Conservation (phyloP, 2,888 invertebrate genomes). For the Oegoconia quadripuncta region DNA sequence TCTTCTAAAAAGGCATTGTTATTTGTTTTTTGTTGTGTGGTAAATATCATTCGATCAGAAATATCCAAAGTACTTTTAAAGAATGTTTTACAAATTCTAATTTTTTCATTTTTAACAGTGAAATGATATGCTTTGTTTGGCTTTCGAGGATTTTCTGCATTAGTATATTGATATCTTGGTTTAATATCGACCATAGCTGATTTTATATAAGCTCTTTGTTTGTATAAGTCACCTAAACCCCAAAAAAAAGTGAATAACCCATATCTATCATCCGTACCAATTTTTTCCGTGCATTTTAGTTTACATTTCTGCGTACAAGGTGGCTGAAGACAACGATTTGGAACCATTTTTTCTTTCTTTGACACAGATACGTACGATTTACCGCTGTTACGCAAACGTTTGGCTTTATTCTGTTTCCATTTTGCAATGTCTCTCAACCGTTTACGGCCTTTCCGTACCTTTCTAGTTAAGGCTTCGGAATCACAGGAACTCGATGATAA, state of each 20-base stretch:
- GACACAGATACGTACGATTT: no score
- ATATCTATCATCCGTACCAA: constrained; percentile 3
- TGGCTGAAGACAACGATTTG: constrained; percentile 3
- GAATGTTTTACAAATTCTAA: constrained; percentile 19
- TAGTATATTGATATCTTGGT: constrained; percentile 11
- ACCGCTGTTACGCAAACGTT: no score
- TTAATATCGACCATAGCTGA: constrained; percentile 7
- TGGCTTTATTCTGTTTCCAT: constrained; percentile 15
- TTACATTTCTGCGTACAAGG: constrained; percentile 9
- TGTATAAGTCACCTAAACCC: constrained; percentile 2
- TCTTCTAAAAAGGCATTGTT: constrained; percentile 10
- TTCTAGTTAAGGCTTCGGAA: not conserved
- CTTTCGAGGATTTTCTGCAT: constrained; percentile 5
- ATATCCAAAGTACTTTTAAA: constrained; percentile 19
- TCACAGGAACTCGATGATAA: no score
- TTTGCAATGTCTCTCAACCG: constrained; percentile 7
- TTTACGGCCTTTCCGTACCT: constrained; percentile 7
- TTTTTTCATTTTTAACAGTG: constrained; percentile 4
- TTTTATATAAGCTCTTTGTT: constrained; percentile 2
- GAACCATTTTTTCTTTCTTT: constrained; percentile 13
- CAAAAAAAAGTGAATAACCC: constrained; percentile 5
- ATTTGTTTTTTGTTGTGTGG: constrained; percentile 13
- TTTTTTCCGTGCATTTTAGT: constrained; percentile 8
- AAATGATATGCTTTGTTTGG: constrained; percentile 15
- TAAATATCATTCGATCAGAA: constrained; percentile 14